A percentile compares a stretch with the other conserved stretches of the same genome.
Conservation (phyloP, 92 coral and sea anemone genomes). For the Isaurus tuberculatus region DNA sequence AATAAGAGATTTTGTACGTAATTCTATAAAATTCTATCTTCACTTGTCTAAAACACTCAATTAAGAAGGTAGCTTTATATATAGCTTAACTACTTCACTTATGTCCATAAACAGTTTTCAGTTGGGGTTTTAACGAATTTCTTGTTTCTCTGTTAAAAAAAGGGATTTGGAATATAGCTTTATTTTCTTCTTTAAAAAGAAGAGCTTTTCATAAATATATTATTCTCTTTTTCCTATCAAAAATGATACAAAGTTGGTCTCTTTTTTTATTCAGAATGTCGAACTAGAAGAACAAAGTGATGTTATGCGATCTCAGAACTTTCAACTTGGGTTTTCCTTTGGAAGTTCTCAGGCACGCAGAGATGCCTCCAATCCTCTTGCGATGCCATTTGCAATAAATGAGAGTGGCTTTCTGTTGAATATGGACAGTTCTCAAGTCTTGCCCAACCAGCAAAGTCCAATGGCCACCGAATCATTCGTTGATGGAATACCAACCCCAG, state of each 20-base stretch:
- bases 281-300: background rate
- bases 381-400: background rate
- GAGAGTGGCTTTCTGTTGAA: background rate
- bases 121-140: no score
- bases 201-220: no score
- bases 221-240: no score
- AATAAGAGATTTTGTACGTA: no score
- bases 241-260: background rate
- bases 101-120: no score
- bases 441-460: background rate
- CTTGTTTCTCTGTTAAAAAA: no score
- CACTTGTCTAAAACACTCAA: no score
- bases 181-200: no score
- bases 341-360: background rate
- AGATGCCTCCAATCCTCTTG: background rate
- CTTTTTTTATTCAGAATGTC: background rate
- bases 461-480: background rate
- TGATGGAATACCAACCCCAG: background rate
- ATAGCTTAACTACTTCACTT: no score
- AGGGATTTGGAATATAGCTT: no score
- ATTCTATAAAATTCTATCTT: no score
- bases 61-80: no score
- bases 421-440: background rate
- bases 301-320: background rate
- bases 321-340: constrained; percentile 10